Percentiles rank a stretch among this genome's conserved stretches.
Conservation (phyloP, 2,888 invertebrate species). For the Coenonympha arcania region DNA sequence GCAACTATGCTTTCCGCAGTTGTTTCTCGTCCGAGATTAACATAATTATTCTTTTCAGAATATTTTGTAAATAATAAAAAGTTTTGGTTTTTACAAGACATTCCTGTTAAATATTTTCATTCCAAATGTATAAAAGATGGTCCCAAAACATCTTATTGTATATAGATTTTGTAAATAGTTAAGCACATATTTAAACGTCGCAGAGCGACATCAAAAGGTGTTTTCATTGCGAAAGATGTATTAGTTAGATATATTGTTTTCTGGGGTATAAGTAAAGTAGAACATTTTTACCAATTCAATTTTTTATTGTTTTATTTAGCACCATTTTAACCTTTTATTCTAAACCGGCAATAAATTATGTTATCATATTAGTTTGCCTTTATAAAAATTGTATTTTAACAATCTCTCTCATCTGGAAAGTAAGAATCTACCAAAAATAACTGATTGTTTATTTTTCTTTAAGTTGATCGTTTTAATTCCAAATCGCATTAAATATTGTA, state of each 20-base stretch:
- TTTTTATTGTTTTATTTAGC: too few relatives aligned
- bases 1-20: conserved; percentile 60
- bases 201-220: conserved; percentile 53
- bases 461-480: too few relatives aligned
- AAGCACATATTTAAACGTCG: conserved; percentile 56
- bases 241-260: conserved; percentile 20
- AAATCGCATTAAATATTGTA: too few relatives aligned
- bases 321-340: too few relatives aligned
- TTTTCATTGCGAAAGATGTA: conserved; percentile 24
- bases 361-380: too few relatives aligned
- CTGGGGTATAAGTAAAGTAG: conserved; percentile 37
- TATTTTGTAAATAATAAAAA: conserved; percentile 54
- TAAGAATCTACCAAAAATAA: too few relatives aligned
- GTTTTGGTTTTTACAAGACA: conserved; percentile 56
- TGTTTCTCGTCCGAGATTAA: conserved; percentile 42
- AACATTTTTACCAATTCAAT: conserved; percentile 60
- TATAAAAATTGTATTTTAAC: too few relatives aligned
- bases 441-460: too few relatives aligned
- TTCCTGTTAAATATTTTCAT: conserved; percentile 68
- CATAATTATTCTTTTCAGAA: conserved; percentile 35
- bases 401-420: too few relatives aligned
- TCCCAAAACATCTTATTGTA: conserved; percentile 65
- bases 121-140: conserved; percentile 59
- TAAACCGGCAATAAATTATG: too few relatives aligned
- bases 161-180: conserved; percentile 70